These are phyloP conservation scores for Xiphophorus couchianus DNA, from an alignment of 2,113 vertebrate species.

Conservation along the genomic window DNA sequence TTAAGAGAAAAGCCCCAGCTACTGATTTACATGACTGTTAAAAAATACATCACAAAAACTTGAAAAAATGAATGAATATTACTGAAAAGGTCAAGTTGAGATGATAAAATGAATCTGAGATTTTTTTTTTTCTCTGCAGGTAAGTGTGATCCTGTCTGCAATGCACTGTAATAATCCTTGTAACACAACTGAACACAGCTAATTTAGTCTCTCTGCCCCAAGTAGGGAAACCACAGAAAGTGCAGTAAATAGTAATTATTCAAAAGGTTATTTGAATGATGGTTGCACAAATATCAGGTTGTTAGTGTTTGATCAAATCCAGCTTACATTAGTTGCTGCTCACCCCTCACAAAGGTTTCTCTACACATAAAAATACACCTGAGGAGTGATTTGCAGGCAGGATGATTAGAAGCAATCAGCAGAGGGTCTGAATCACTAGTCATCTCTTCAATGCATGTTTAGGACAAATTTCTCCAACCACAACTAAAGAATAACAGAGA, in stretches of 20 bases:
- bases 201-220: slow-evolving; percentile 56
- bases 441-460: slow-evolving; percentile 55
- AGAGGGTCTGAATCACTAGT: slow-evolving; percentile 45
- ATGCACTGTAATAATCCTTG: slow-evolving; percentile 55
- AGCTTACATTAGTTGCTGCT: slow-evolving; percentile 39
- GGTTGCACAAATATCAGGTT: slow-evolving; percentile 36
- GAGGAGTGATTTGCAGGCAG: slow-evolving; percentile 54
- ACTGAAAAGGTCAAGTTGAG: neutral
- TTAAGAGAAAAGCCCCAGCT: slow-evolving; percentile 35
- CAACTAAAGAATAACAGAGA: slow-evolving; percentile 26
- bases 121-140: too few species aligned
- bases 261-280: slow-evolving; percentile 28
- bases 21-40: neutral
- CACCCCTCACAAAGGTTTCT: slow-evolving; percentile 24
- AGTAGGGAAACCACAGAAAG: slow-evolving; percentile 61
- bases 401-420: slow-evolving; percentile 67
- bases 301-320: slow-evolving; percentile 39
- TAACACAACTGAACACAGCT: slow-evolving; percentile 52
- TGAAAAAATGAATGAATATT: neutral
- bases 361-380: slow-evolving; percentile 32
- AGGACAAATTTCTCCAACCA: slow-evolving; percentile 46
- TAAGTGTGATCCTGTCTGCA: slow-evolving; percentile 39
- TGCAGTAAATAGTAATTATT: slow-evolving; percentile 55
- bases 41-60: neutral
- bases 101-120: too few species aligned